Conservation (phyloP, 2,888 invertebrate genomes). For the Phoenoteleia sp. region DNA sequence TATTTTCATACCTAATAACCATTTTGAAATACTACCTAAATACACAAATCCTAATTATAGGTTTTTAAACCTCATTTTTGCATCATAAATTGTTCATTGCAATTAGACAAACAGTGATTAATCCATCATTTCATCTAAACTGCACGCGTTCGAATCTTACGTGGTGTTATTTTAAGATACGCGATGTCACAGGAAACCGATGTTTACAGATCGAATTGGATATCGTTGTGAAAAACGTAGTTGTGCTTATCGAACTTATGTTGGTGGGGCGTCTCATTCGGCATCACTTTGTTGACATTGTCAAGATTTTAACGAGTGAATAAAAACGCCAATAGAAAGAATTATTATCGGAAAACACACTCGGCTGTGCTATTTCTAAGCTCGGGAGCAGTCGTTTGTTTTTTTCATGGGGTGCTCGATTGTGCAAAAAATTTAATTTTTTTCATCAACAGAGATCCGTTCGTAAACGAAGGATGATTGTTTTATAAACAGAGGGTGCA, state of each 20-base stretch:
- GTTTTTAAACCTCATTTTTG: background rate
- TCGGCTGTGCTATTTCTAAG: conserved; percentile 40
- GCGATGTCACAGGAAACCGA: conserved; percentile 61
- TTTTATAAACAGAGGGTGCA: conserved; percentile 55
- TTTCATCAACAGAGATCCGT: conserved; percentile 31
- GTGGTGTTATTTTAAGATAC: conserved; percentile 53
- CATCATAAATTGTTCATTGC: background rate
- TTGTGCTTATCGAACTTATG: conserved; percentile 51
- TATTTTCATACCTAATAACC: too few species aligned
- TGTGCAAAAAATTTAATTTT: conserved; percentile 37
- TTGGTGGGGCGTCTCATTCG: conserved; percentile 24
- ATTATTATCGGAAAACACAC: conserved; percentile 48
- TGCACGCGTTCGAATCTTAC: conserved; percentile 16
- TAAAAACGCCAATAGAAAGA: conserved; percentile 61
- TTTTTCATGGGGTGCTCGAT: conserved; percentile 17
- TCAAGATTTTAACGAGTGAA: conserved; percentile 61
- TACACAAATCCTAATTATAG: too few species aligned
- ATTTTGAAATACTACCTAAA: too few species aligned
- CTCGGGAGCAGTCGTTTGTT: conserved; percentile 10
- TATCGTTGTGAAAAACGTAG: conserved; percentile 63
- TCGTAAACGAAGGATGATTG: conserved; percentile 42
- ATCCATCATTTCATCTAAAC: conserved; percentile 39
- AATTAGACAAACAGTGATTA: conserved; percentile 41
- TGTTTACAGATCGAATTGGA: conserved; percentile 66
- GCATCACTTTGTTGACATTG: conserved; percentile 53